Evolutionary conservation across 2,797 vertebrate species (phyloP), one percentile per base, ranked within the genome.

Genomic region (Australoheros facetus): DNA sequence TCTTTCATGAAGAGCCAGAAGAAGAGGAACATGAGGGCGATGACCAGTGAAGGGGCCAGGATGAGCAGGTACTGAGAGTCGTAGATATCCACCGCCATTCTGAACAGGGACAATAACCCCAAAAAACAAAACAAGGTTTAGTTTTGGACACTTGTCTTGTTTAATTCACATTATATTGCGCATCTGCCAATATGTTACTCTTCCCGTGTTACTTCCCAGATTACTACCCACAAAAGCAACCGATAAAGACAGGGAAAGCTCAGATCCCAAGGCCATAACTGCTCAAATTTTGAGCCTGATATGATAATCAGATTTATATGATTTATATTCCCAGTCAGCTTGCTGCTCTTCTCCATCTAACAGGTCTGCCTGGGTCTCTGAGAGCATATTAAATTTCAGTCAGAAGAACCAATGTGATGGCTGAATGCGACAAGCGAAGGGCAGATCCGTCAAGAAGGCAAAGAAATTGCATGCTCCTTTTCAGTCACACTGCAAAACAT

Each of bases 1-100:
- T 99, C 98, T 91, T 98, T 99, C 97, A 99, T 99, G 94, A 99
- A 99, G 89, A 99, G 97, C 97, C 97, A 99, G 94, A 99, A 99
- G 95, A 99, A 99, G 82, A 99, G 96, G 94, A 99, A 99, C 95
- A 99, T 98, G 86, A 98, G 96, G 64, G 96, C 95, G 39, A 99
- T 97, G 86, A 99, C 97, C 89, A 99, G 95, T 19, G 97, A 96
- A 84, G 98, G 98, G 85, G 98, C 96, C 92, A 99, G 95, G 94
- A 99, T 93, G 88, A 99, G 96, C 74, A 99, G 97, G 95, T 98
- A 99, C 88, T 97, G 97, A 30, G 97, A 98, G 93, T 99, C 97
- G 0, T 97, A 98, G 91, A 99, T 96, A 91, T 99, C 98, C 96
- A 99, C 95, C 89, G 95, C 97, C 97, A 96, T 97, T 95, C 94